phyloP scores from a whole-genome alignment of 2,797 vertebrate genomes.

The Esox masquinongy region DNA sequence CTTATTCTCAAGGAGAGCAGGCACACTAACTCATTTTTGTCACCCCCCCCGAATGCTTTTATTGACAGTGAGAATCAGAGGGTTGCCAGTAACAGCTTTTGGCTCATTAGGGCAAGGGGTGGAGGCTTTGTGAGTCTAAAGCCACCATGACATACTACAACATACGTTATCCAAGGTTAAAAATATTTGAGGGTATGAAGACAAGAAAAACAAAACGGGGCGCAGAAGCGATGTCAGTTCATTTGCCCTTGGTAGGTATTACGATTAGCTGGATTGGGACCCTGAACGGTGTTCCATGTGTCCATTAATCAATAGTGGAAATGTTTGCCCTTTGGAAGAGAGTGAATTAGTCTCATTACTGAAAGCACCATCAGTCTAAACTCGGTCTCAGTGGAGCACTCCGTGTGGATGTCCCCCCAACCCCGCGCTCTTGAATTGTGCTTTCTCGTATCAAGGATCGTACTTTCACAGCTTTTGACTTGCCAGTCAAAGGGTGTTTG shows the following conservation, averaged over 20 bases:
- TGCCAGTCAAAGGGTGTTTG: neutral
- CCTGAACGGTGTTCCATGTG: constrained; percentile 42
- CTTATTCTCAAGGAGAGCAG: neutral
- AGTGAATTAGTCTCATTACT: constrained; percentile 31
- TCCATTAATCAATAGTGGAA: constrained; percentile 42
- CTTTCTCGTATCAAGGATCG: neutral
- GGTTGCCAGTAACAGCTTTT: neutral
- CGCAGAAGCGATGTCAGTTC: constrained; percentile 19
- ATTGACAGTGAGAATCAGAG: no score
- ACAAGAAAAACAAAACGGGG: constrained; percentile 24
- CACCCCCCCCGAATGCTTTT: no score
- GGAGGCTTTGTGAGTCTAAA: constrained; percentile 5
- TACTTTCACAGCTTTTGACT: neutral
- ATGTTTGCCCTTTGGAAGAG: constrained; percentile 32
- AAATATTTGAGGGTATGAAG: constrained; percentile 23
- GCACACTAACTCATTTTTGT: no score
- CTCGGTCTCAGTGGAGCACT: constrained; percentile 1
- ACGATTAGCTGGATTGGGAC: constrained; percentile 19
- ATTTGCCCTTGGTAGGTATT: constrained; percentile 21
- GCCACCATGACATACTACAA: neutral
- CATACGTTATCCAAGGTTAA: constrained; percentile 16
- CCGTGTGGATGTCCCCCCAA: neutral
- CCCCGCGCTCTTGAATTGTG: neutral
- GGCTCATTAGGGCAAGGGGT: neutral
- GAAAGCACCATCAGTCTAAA: constrained; percentile 2